Conservation (phyloP, 2,888 invertebrate species). For the Panorpa germanica region DNA sequence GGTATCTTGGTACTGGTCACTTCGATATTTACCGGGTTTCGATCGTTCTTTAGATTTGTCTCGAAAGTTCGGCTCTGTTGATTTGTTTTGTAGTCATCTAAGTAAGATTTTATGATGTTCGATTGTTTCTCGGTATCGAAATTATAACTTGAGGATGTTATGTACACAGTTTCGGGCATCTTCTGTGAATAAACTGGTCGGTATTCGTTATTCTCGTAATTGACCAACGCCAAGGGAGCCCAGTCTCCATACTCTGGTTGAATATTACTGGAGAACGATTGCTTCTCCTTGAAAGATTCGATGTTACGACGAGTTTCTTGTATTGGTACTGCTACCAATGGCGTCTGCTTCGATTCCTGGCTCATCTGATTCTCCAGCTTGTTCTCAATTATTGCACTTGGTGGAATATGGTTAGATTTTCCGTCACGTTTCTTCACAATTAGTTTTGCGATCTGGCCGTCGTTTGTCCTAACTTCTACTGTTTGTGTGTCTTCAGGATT, state of each 20-base stretch:
- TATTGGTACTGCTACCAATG: conserved; percentile 9
- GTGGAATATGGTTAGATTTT: conserved; percentile 23
- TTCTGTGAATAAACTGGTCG: too few species aligned
- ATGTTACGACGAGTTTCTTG: conserved; percentile 6
- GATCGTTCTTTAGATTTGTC: conserved; percentile 29
- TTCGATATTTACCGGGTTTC: conserved; percentile 34
- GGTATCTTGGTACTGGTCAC: conserved; percentile 29
- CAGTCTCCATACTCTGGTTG: conserved; percentile 19
- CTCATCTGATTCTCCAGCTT: conserved; percentile 9
- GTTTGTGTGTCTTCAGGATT: conserved; percentile 61
- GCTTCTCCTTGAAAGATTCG: conserved; percentile 2
- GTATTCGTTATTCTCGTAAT: too few species aligned
- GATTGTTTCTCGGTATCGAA: too few species aligned
- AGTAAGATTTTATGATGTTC: too few species aligned
- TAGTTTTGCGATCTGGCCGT: conserved; percentile 57
- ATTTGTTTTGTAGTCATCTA: too few species aligned
- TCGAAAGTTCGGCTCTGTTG: conserved; percentile 4
- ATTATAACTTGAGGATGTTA: too few species aligned
- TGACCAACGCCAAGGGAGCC: too few species aligned
- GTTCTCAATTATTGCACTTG: conserved; percentile 3
- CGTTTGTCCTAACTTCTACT: conserved; percentile 53
- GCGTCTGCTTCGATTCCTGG: conserved; percentile 13
- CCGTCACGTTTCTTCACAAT: conserved; percentile 51
- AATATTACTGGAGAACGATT: too few species aligned
- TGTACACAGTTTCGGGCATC: too few species aligned